Conservation (phyloP, 2,797 vertebrate genomes). For the Neopelma chrysocephalum region DNA sequence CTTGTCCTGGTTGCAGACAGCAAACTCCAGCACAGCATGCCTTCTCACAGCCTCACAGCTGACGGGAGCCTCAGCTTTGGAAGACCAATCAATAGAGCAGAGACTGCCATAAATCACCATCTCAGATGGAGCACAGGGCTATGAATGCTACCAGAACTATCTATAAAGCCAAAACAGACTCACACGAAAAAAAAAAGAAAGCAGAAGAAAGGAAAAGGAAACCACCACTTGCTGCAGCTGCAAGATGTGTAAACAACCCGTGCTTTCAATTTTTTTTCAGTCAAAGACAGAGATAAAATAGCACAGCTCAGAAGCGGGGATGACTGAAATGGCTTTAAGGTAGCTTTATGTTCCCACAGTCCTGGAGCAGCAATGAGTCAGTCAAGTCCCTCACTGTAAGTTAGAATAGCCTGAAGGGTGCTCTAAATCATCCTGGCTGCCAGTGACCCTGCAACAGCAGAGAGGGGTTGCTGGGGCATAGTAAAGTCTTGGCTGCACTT, state of each 20-base stretch:
- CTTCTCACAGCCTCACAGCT: neutral
- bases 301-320: neutral
- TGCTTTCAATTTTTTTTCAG: neutral
- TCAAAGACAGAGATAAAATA: neutral
- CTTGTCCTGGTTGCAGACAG: neutral
- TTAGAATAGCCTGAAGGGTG: slow-evolving; percentile 42
- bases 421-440: slow-evolving; percentile 58
- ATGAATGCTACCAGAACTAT: neutral
- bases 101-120: neutral
- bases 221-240: neutral
- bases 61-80: neutral
- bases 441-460: slow-evolving; percentile 51
- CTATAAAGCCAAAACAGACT: neutral
- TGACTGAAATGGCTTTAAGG: slow-evolving; percentile 39
- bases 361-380: slow-evolving; percentile 55
- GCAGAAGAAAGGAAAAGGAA: neutral
- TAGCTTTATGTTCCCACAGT: slow-evolving; percentile 38
- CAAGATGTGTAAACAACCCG: neutral
- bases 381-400: slow-evolving; percentile 30
- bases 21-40: neutral
- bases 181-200: neutral
- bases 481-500: slow-evolving; percentile 37
- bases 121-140: neutral
- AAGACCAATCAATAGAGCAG: neutral
- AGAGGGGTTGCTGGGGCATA: slow-evolving; percentile 31